Evolutionary conservation across 2,888 invertebrate genomes (phyloP), one percentile per base, ranked within the genome.

Genomic region (Conistra vaccinii): DNA sequence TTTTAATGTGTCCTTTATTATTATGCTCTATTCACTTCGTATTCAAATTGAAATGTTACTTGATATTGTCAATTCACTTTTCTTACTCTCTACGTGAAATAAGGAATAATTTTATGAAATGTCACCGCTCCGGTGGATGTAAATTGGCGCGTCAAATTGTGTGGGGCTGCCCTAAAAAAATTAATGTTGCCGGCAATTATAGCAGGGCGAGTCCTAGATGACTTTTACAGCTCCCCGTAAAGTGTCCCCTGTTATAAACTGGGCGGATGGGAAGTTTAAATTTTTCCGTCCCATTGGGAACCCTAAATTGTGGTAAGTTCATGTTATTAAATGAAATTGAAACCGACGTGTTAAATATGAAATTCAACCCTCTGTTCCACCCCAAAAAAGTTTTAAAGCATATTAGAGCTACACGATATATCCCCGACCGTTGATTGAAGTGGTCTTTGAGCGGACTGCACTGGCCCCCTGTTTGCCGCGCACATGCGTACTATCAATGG

Each of bases 1-100:
- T 73, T 76, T 72, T 78, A 72, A 72, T 74, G 58, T 67, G 65
- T 73, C 77, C 69, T 66, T 85, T 76, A 76, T 70, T 67, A 75
- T 69, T 60, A 84, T 20, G 53, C 58, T 69, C 20, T 80, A 66
- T 80, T 84, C 75, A 67, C 35, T 69, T 63, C 29, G 35, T 51
- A 20, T 63, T 67, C 55, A 66, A 82, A 80, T 72, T 67, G 58
- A 72, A 80, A 75, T 20, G 12, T 72, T 51, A 75, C 45, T 66
- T 80, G 26, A 55, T 66, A 61, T 66, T 73, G 53, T 48, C 69
- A 32, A 62, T 79, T 62, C n/a, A 66, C 14, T 69, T 78, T 51
- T 29, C 23, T 39, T 55, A 32, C 17, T n/a, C 60, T 69, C 51
- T n/a, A 14, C 17, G 7, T 35, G 23, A 83, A 72, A 69, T 65